phyloP scores from a whole-genome alignment of 2,888 invertebrate genomes.

The Parapristionchus giblindavisi region DNA sequence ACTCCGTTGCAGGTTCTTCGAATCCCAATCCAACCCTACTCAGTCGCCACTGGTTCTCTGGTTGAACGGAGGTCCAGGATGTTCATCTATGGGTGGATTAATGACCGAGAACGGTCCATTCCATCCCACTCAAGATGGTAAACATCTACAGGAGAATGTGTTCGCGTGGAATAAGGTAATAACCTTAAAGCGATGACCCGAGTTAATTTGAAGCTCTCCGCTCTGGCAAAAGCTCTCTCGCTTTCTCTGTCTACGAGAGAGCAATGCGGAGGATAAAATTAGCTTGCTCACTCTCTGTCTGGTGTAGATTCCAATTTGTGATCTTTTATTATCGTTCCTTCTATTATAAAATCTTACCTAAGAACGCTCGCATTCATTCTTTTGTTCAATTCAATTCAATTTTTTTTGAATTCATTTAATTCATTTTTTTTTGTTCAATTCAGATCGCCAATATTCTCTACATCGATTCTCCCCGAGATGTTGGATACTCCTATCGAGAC shows the following conservation, averaged over 20 bases:
- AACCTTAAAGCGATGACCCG: too few relatives aligned
- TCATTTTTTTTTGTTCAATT: too few relatives aligned
- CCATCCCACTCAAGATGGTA: constrained; percentile 49
- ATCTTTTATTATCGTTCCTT: background rate
- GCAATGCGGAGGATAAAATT: too few relatives aligned
- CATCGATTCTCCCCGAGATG: constrained; percentile 73
- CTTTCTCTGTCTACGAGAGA: too few relatives aligned
- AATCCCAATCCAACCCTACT: constrained; percentile 68
- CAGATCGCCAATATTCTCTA: constrained; percentile 72
- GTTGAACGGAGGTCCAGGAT: constrained; percentile 73
- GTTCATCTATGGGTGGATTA: constrained; percentile 71
- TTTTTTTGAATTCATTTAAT: too few relatives aligned
- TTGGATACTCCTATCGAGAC: constrained; percentile 72
- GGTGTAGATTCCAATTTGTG: background rate
- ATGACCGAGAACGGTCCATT: constrained; percentile 72
- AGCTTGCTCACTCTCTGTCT: background rate
- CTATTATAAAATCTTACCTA: too few relatives aligned
- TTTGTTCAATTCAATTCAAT: too few relatives aligned
- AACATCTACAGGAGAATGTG: constrained; percentile 57
- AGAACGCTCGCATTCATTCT: too few relatives aligned
- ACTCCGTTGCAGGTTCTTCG: constrained; percentile 70
- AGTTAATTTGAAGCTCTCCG: too few relatives aligned
- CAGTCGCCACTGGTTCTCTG: constrained; percentile 70
- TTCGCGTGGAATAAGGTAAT: constrained; percentile 67
- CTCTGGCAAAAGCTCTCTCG: too few relatives aligned